Evolutionary conservation across 2,888 invertebrate genomes (phyloP), one percentile per base, ranked within the genome.

Genomic region (Protodeltote pygarga): DNA sequence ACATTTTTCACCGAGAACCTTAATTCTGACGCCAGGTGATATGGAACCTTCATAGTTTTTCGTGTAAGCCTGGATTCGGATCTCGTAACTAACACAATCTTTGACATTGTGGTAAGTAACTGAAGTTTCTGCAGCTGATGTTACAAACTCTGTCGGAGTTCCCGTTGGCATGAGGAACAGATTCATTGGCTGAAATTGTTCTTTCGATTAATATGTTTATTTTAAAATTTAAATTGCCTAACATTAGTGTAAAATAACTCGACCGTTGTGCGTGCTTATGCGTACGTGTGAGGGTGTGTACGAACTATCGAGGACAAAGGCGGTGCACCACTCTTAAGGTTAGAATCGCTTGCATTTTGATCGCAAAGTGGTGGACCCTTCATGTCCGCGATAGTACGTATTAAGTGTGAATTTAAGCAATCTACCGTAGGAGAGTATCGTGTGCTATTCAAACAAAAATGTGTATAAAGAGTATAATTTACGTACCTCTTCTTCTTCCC

Each of bases 21-120:
- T 50, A 3, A 71, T 24, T n/a, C 64, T 51, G 24, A 59, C 33
- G 0, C 61, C 44, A 0, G 10, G 6, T 0, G 74, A 71, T 1
- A 64, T 15, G 0, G 71, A 67, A 1, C 74, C 73, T 0, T 71
- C 53, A 0, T 37, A 53, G 0, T 8, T 35, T n/a, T 39, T 61
- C 14, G 61, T 69, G 50, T 29, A 70, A 0, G 67, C 69, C 8
- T 54, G 61, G 0, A 71, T 71, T n/a, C 71, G 44, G 29, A 69
- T 14, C 27, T 75, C 71, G 23, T 75, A 73, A 0, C 52, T 37
- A 0, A 64, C 34, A 1, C 53, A 0, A 19, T 2, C 13, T 67
- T 48, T 0, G n/a, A 73, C 31, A 14, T 60, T 32, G 1, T 58
- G 23, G 1, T 6, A 24, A 0, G 29, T 42, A 3, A 25, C 41